These are phyloP conservation scores for Oconnorella tubifera DNA, from an alignment of 2,888 invertebrate species.

Conservation along the genomic window DNA sequence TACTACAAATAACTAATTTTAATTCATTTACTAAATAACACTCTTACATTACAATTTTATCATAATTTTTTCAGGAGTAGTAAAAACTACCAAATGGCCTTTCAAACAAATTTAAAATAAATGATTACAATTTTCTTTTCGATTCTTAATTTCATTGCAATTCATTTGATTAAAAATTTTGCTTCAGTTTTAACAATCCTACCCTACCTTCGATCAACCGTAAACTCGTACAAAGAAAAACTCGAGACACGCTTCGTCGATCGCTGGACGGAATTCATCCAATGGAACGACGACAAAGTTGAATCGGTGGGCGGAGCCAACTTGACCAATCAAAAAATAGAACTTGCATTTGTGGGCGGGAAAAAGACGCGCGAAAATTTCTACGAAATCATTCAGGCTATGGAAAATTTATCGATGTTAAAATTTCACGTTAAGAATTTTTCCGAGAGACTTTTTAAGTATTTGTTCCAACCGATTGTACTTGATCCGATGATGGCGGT, in stretches of 20 bases:
- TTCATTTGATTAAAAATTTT: not conserved
- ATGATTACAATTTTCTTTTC: no score
- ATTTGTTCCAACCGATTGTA: slow-evolving; percentile 62
- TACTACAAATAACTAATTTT: no score
- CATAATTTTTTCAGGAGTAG: no score
- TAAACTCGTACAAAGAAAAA: not conserved
- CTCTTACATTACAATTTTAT: no score
- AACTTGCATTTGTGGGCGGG: slow-evolving; percentile 7
- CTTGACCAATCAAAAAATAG: no score
- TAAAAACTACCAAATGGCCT: no score
- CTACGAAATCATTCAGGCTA: slow-evolving; percentile 40
- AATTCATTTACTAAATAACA: no score
- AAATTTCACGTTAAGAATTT: slow-evolving; percentile 62
- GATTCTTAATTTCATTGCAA: not conserved
- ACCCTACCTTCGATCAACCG: not conserved
- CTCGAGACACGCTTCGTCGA: not conserved
- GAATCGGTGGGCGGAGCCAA: no score
- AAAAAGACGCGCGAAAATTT: slow-evolving; percentile 23
- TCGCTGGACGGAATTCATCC: slow-evolving; percentile 14
- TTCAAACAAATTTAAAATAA: no score
- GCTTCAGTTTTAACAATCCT: not conserved
- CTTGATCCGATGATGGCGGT: slow-evolving; percentile 54
- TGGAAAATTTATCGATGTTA: slow-evolving; percentile 49
- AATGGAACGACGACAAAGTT: slow-evolving; percentile 2
- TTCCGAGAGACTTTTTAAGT: slow-evolving; percentile 62